Evolutionary conservation across 2,797 vertebrate species (phyloP), one percentile per base, ranked within the genome.

Genomic region (Nasua narica): DNA sequence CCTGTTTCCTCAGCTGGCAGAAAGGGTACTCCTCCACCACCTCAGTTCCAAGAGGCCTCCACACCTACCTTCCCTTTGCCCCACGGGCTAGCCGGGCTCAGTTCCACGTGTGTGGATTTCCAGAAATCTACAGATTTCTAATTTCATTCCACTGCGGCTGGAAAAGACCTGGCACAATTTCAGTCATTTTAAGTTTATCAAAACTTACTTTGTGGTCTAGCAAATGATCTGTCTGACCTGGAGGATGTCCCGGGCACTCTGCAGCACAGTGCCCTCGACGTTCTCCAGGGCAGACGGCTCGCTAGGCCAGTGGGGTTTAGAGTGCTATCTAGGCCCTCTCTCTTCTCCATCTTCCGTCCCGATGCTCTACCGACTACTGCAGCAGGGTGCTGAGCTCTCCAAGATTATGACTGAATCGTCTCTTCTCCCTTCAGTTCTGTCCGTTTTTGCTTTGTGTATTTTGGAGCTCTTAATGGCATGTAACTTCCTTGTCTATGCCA

Each of bases 341-440:
- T 27, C 58, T 76, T 48, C 32, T 48, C 6, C 3, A 5, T 2
- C 35, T 60, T 43, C 52, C 4, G 46, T 32, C 58, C 58, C 1
- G 19, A 40, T 5, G 56, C 15, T 18, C 84, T 15, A 32, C 25
- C 4, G 32, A 10, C 27, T n/a, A 15, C 7, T 18, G 18, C 35
- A 40, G 27, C 12, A 29, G 32, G 23, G 32, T 8, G 65, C 21
- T 5, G 60, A 69, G 13, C 77, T 48, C n/a, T 58, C n/a, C n/a
- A 74, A 50, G n/a, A 21, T 25, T n/a, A n/a, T 6, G 25, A 60
- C 0, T 4, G 35, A 37, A 46, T 16, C 0, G 1, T 67, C 48
- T 81, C 18, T 14, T 76, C 37, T 67, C 48, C 67, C 74, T 52
- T 52, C 65, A 3, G 27, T 72, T 67, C 56, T 87, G 56, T 52